Conservation (phyloP, 2,797 vertebrate species). For the Galaxias olidus region DNA sequence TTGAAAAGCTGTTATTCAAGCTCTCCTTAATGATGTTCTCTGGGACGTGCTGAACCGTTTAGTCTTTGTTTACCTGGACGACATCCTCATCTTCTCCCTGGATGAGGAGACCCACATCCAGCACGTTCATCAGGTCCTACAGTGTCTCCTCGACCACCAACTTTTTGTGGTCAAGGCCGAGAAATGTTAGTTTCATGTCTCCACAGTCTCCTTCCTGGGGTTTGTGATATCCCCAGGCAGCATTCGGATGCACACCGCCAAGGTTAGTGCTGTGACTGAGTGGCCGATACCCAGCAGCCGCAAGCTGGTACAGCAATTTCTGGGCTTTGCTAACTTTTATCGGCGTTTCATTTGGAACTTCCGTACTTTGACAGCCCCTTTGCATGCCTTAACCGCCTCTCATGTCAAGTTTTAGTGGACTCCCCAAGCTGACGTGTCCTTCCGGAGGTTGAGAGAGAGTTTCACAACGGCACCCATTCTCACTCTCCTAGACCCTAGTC, state of each 20-base stretch:
- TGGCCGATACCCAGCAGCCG: background rate
- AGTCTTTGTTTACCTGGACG: too few species aligned
- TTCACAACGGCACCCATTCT: background rate
- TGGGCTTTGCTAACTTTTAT: background rate
- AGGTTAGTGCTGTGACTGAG: background rate
- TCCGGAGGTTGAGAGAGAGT: background rate
- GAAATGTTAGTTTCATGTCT: slow-evolving; percentile 4
- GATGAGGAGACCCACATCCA: too few species aligned
- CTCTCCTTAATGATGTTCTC: too few species aligned
- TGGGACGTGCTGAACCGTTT: too few species aligned
- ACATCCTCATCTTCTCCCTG: too few species aligned
- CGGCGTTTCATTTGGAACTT: background rate
- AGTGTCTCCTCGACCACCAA: background rate
- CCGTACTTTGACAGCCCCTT: background rate
- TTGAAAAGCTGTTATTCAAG: too few species aligned
- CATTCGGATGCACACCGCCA: background rate
- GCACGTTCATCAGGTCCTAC: too few species aligned
- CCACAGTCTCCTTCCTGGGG: background rate
- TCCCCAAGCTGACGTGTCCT: background rate
- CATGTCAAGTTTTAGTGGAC: background rate
- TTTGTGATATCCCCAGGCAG: background rate
- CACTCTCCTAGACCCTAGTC: background rate
- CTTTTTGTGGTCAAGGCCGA: background rate
- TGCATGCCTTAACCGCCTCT: background rate
- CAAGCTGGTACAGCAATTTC: background rate